phyloP scores from a whole-genome alignment of 2,797 vertebrate genomes.

The Hippopotamyrus pictus region DNA sequence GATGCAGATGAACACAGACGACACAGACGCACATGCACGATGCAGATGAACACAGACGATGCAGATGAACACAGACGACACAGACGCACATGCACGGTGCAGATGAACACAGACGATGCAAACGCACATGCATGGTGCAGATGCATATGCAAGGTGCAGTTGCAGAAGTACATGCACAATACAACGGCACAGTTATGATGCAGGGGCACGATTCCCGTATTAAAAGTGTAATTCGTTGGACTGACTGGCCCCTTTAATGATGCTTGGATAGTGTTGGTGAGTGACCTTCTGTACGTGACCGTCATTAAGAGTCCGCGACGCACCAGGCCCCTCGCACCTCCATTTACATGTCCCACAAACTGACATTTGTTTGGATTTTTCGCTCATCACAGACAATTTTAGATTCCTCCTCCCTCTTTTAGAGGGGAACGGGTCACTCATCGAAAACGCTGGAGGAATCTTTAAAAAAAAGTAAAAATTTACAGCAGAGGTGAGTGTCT shows the following conservation, averaged over 20 bases:
- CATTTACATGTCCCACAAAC: not conserved
- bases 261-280: not conserved
- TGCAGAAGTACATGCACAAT: not conserved
- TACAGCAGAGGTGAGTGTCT: slow-evolving; percentile 41
- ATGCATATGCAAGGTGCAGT: not conserved
- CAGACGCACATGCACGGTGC: not conserved
- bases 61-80: not conserved
- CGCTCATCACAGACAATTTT: not conserved
- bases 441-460: not conserved
- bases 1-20: not conserved
- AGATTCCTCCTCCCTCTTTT: not conserved
- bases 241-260: not conserved
- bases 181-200: not conserved
- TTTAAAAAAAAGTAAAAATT: slow-evolving; percentile 14
- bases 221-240: slow-evolving; percentile 2
- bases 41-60: not conserved
- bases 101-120: not conserved
- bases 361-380: not conserved
- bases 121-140: not conserved
- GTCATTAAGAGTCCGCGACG: not conserved
- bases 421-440: not conserved
- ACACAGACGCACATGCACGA: not conserved
- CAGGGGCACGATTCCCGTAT: not conserved
- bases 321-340: not conserved
- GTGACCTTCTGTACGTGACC: not conserved